phyloP scores from a whole-genome alignment of 2,888 invertebrate genomes.

The Myopa testacea region DNA sequence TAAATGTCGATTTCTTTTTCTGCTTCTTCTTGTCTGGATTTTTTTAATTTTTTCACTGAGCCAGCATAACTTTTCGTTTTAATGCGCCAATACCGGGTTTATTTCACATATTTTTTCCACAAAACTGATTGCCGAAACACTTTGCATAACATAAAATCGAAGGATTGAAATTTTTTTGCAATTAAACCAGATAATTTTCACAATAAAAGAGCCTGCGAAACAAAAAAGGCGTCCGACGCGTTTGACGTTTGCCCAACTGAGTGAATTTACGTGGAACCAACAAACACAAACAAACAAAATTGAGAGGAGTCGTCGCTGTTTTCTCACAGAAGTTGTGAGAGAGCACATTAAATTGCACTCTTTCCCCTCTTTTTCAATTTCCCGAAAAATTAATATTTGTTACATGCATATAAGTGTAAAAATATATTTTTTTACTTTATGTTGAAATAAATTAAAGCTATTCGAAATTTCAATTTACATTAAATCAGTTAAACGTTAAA shows the following conservation, averaged over 20 bases:
- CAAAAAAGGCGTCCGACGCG: conserved; percentile 41
- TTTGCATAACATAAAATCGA: not conserved
- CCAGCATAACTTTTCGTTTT: not conserved
- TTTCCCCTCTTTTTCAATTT: too few species aligned
- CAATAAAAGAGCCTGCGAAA: not conserved
- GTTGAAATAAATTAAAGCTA: too few species aligned
- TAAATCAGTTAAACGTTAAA: too few species aligned
- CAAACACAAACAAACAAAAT: not conserved
- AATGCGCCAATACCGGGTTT: not conserved
- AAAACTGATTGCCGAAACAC: not conserved
- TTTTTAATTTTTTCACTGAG: conserved; percentile 6
- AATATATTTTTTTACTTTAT: too few species aligned
- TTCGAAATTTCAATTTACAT: too few species aligned
- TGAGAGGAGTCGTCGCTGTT: too few species aligned
- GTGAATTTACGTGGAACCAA: conserved; percentile 24
- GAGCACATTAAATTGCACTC: too few species aligned
- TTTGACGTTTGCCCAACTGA: conserved; percentile 48
- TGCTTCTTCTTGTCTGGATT: not conserved
- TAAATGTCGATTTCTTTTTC: conserved; percentile 34
- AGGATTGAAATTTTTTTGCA: not conserved
- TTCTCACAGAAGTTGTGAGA: too few species aligned
- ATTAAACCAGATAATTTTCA: not conserved
- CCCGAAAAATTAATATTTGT: too few species aligned
- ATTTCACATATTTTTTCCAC: not conserved
- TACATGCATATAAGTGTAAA: too few species aligned